Conservation (phyloP, 2,113 vertebrate species). For the Mohoua ochrocephala region DNA sequence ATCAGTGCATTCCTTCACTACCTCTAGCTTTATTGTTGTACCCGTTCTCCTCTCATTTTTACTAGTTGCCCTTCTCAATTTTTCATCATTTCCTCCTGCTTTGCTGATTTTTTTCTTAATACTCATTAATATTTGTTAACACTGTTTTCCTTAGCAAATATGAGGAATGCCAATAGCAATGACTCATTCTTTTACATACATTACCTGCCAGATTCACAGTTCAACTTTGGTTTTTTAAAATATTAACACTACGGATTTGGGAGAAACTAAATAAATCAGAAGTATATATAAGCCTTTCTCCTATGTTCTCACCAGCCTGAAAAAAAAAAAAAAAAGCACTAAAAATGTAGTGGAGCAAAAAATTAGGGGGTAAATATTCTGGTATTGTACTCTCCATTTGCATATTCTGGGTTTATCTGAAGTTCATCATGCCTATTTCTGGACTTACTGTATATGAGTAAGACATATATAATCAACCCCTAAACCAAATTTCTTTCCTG, state of each 20-base stretch:
- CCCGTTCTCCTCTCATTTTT: background rate
- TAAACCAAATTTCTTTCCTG: constrained; percentile 33
- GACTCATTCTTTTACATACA: background rate
- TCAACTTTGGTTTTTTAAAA: background rate
- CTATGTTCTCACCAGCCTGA: background rate
- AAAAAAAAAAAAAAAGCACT: background rate
- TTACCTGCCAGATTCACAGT: background rate
- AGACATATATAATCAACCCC: background rate
- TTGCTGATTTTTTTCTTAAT: background rate
- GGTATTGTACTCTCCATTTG: background rate
- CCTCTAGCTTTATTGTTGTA: background rate
- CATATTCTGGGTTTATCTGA: background rate
- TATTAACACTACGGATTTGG: background rate
- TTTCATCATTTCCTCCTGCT: background rate
- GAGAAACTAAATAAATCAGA: background rate
- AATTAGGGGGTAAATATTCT: background rate
- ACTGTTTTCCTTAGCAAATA: background rate
- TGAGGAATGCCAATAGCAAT: background rate
- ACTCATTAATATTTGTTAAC: background rate
- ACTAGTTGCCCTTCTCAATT: background rate
- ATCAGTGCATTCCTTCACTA: background rate
- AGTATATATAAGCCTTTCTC: background rate
- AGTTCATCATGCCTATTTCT: background rate
- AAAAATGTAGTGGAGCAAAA: background rate
- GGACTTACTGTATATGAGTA: background rate